Evolutionary conservation across 2,888 invertebrate species (phyloP).

Genomic region (Zhuqinia jingwanae): DNA sequence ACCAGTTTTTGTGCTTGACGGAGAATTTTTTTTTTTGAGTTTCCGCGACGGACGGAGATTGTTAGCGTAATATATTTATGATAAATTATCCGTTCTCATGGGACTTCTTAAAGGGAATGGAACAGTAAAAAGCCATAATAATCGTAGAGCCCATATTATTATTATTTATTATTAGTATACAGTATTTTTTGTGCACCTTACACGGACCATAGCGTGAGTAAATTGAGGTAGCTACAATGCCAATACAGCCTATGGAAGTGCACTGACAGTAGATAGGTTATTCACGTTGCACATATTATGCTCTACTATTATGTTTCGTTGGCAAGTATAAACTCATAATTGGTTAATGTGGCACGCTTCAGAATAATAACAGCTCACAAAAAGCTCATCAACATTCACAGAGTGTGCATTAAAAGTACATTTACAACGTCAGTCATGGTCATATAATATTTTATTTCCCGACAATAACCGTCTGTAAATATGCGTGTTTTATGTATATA

Average conservation of each 20-base stretch:
- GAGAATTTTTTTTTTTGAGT: too few relatives aligned
- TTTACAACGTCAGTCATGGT: neutral
- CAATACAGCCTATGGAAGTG: too few relatives aligned
- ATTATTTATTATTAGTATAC: too few relatives aligned
- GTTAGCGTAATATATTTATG: too few relatives aligned
- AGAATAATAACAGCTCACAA: neutral
- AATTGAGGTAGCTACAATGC: neutral
- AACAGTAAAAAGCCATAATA: slow-evolving; percentile 2
- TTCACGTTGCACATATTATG: too few relatives aligned
- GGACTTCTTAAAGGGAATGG: too few relatives aligned
- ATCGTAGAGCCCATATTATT: neutral
- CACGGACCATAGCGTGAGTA: neutral
- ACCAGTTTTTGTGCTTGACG: too few relatives aligned
- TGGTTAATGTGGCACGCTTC: slow-evolving; percentile 2
- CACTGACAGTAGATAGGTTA: too few relatives aligned
- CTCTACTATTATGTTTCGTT: neutral
- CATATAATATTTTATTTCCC: too few relatives aligned
- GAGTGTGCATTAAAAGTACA: neutral
- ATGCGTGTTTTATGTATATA: neutral
- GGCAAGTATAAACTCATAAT: neutral
- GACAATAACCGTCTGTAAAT: too few relatives aligned
- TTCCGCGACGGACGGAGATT: too few relatives aligned
- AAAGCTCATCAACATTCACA: neutral
- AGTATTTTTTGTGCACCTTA: neutral
- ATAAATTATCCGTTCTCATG: too few relatives aligned